These are phyloP conservation scores for Sebastes taczanowskii DNA, from an alignment of 2,797 vertebrate genomes.

Conservation along the genomic window DNA sequence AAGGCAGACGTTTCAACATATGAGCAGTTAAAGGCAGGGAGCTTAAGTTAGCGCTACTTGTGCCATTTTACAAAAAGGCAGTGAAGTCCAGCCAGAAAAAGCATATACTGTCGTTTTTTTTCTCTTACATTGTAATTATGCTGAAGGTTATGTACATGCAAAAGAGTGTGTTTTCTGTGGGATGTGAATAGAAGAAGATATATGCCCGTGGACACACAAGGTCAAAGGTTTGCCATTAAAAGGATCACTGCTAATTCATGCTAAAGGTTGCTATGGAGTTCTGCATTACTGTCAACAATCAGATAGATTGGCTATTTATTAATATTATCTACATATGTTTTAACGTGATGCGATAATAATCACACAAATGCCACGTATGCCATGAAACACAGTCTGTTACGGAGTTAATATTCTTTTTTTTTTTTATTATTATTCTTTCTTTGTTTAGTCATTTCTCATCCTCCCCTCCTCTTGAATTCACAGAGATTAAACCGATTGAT, in stretches of 20 bases:
- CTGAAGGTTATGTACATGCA: not conserved
- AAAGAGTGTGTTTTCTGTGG: not conserved
- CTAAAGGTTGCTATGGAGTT: not conserved
- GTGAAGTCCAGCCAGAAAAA: not conserved
- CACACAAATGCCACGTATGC: not conserved
- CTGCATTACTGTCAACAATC: not conserved
- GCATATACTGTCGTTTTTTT: not conserved
- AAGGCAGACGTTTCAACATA: slow-evolving; percentile 1
- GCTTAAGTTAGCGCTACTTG: not conserved
- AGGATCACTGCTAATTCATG: not conserved
- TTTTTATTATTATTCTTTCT: not conserved
- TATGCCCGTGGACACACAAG: not conserved
- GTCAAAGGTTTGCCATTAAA: not conserved
- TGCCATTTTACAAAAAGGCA: not conserved
- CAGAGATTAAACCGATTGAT: slow-evolving; percentile 67
- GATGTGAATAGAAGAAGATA: not conserved
- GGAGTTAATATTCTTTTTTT: not conserved
- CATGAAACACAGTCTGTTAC: not conserved
- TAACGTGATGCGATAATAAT: not conserved
- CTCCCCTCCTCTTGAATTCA: slow-evolving; percentile 39
- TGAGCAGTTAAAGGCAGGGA: slow-evolving; percentile 4
- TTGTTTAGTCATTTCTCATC: slow-evolving; percentile 20
- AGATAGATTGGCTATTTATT: not conserved
- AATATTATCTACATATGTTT: not conserved
- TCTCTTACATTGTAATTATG: not conserved